Percentiles rank a stretch among this genome's conserved stretches.
These are phyloP conservation scores for Sebastes glaucus DNA, from an alignment of 2,797 vertebrate genomes.

Conservation along the genomic window DNA sequence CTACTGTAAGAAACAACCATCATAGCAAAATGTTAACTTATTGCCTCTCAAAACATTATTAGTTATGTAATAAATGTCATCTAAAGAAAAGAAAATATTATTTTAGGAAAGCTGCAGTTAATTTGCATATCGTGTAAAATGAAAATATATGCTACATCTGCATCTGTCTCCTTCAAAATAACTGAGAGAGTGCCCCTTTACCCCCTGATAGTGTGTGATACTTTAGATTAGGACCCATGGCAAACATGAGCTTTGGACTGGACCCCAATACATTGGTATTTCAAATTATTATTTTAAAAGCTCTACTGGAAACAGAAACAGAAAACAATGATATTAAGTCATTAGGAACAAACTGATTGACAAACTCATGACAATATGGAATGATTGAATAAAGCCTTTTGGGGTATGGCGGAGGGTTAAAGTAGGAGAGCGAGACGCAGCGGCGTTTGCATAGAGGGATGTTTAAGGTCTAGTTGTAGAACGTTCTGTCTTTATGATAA, in stretches of 20 bases:
- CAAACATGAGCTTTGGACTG: not conserved
- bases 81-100: too few species aligned
- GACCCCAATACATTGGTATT: not conserved
- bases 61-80: too few species aligned
- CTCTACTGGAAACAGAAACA: not conserved
- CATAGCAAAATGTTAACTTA: too few species aligned
- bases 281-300: not conserved
- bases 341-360: not conserved
- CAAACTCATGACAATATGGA: too few species aligned
- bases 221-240: not conserved
- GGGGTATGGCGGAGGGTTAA: not conserved
- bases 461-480: not conserved
- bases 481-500: not conserved
- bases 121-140: rapidly evolving
- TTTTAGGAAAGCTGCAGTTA: not conserved
- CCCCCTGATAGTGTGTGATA: not conserved
- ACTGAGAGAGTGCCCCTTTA: not conserved
- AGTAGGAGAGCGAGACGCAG: not conserved
- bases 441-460: not conserved
- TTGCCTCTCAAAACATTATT: too few species aligned
- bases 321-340: not conserved
- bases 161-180: not conserved
- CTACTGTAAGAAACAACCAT: too few species aligned
- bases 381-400: not conserved
- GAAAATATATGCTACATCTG: not conserved